Evolutionary conservation across 2,113 vertebrate species (phyloP).

Genomic region (Bostrychus sinensis): DNA sequence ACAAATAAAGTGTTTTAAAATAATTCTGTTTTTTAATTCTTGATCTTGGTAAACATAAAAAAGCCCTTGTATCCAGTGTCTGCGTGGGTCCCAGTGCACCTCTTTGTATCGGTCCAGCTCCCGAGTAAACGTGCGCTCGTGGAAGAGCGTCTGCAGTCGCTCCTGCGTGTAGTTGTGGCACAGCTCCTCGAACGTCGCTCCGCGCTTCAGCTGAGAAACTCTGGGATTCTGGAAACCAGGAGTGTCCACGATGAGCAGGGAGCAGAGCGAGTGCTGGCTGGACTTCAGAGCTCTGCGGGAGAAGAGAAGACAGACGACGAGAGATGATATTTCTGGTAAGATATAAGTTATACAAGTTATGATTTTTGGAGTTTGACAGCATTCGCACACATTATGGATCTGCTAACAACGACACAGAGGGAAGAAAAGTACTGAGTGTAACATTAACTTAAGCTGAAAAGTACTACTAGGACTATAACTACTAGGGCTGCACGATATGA

Average conservation of each 20-base stretch:
- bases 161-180: constrained; percentile 98
- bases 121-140: constrained; percentile 89
- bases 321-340: too few relatives aligned
- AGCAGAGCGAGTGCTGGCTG: constrained; percentile 93
- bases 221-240: constrained; percentile 95
- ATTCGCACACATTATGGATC: too few relatives aligned
- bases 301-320: not conserved
- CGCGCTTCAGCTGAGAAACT: constrained; percentile 82
- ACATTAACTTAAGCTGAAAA: too few relatives aligned
- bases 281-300: constrained; percentile 92
- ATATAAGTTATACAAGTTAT: too few relatives aligned
- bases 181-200: constrained; percentile 95
- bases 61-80: not conserved
- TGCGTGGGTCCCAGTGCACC: constrained; percentile 79
- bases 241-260: constrained; percentile 94
- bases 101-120: constrained; percentile 96
- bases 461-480: too few relatives aligned
- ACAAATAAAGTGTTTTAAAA: too few relatives aligned
- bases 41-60: too few relatives aligned
- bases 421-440: too few relatives aligned
- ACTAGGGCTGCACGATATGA: too few relatives aligned
- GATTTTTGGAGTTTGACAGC: too few relatives aligned
- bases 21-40: too few relatives aligned
- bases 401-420: too few relatives aligned
- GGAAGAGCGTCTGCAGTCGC: constrained; percentile 93